These are phyloP conservation scores for Miichthys miiuy DNA, from an alignment of 2,797 vertebrate species.

Conservation along the genomic window DNA sequence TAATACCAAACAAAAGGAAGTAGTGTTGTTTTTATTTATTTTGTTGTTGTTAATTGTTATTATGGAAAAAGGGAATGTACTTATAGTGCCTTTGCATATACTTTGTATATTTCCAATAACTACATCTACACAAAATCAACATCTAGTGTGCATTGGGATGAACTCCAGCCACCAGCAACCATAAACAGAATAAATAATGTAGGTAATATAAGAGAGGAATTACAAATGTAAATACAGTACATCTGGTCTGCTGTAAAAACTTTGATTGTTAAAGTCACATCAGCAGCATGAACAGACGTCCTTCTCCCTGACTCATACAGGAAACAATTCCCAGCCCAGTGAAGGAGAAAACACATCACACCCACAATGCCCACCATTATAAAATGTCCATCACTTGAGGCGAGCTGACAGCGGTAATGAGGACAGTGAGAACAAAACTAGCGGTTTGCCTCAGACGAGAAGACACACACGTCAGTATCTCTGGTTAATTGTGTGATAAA, in stretches of 20 bases:
- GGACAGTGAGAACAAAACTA: not conserved
- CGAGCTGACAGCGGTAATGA: not conserved
- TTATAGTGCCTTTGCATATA: too few relatives aligned
- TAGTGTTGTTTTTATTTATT: too few relatives aligned
- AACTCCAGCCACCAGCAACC: not conserved
- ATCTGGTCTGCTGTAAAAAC: not conserved
- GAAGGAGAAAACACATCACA: not conserved
- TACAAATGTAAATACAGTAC: not conserved
- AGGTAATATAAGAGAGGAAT: not conserved
- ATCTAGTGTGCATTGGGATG: not conserved
- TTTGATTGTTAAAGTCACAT: not conserved
- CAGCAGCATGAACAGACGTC: constrained; percentile 10
- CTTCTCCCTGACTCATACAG: not conserved
- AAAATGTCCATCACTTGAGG: not conserved
- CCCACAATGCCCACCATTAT: not conserved
- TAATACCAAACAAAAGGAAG: too few relatives aligned
- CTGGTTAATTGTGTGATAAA: constrained; percentile 3
- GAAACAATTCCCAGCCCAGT: not conserved
- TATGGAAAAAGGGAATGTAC: too few relatives aligned
- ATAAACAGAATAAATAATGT: not conserved
- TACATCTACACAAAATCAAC: too few relatives aligned
- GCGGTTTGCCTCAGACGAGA: not conserved
- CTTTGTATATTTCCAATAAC: too few relatives aligned
- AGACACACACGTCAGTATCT: not conserved
- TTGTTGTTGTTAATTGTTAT: too few relatives aligned